Conservation (phyloP, 2,888 invertebrate genomes). For the Apamea anceps region DNA sequence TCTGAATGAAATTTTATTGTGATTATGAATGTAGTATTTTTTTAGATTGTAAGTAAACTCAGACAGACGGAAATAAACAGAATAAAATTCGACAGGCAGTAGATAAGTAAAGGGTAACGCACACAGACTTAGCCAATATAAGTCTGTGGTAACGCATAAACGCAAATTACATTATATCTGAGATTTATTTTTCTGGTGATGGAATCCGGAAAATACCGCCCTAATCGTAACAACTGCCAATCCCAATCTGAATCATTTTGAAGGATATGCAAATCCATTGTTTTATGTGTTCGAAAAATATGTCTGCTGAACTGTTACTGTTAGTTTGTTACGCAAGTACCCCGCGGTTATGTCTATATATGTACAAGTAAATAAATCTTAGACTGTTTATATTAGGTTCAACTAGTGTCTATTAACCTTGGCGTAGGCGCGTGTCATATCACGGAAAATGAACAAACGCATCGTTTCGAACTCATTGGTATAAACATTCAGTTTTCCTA, state of each 20-base stretch:
- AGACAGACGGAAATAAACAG: background rate
- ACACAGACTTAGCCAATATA: too few relatives aligned
- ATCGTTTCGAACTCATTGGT: constrained; percentile 12
- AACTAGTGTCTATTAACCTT: constrained; percentile 63
- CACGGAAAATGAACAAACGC: constrained; percentile 43
- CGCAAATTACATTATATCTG: too few relatives aligned
- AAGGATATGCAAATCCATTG: too few relatives aligned
- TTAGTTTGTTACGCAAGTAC: too few relatives aligned
- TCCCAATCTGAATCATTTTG: too few relatives aligned
- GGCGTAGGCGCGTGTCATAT: constrained; percentile 50
- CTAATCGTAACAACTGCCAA: too few relatives aligned
- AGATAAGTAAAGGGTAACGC: too few relatives aligned
- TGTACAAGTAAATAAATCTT: constrained; percentile 48
- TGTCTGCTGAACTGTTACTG: too few relatives aligned
- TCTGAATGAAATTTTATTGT: constrained; percentile 14
- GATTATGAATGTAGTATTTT: constrained; percentile 21
- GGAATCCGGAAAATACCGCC: too few relatives aligned
- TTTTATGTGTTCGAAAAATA: too few relatives aligned
- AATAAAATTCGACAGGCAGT: background rate
- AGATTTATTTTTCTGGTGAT: too few relatives aligned
- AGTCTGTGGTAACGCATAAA: too few relatives aligned
- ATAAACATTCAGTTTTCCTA: constrained; percentile 25
- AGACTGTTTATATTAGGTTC: constrained; percentile 55
- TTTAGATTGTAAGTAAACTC: background rate
- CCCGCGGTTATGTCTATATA: background rate